A percentile compares a stretch with the other conserved stretches of the same genome.
phyloP scores from a whole-genome alignment of 2,797 vertebrate species.

The Sebastes trivittatus region DNA sequence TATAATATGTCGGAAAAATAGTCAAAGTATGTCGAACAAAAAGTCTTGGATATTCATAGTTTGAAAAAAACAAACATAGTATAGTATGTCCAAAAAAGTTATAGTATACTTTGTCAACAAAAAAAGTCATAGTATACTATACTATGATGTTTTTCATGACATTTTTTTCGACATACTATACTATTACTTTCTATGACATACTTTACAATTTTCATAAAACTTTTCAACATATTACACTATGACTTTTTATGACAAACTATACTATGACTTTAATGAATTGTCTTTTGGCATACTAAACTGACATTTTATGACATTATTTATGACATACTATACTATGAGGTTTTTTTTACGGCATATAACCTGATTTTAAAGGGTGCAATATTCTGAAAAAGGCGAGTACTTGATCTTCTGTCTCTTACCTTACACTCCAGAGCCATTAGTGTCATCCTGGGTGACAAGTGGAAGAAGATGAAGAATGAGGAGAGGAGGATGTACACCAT shows the following conservation, averaged over 20 bases:
- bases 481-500: slow-evolving; percentile 97
- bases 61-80: too few species aligned
- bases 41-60: too few species aligned
- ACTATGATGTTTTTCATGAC: background rate
- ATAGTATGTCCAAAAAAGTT: too few species aligned
- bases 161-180: background rate
- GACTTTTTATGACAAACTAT: background rate
- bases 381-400: background rate
- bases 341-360: too few species aligned
- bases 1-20: too few species aligned
- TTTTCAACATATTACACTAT: too few species aligned
- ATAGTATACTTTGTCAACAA: too few species aligned
- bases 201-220: too few species aligned
- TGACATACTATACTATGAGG: background rate
- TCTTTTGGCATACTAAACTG: background rate
- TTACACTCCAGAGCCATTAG: slow-evolving; percentile 93
- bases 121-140: background rate
- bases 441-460: slow-evolving; percentile 98
- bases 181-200: background rate
- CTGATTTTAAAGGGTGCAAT: background rate
- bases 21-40: too few species aligned
- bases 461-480: slow-evolving; percentile 99
- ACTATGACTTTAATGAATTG: background rate
- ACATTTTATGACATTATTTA: too few species aligned
- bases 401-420: slow-evolving; percentile 4